These are phyloP conservation scores for Antedon bifida DNA, from an alignment of 35 echinoderm and acorn worm species.

Conservation along the genomic window DNA sequence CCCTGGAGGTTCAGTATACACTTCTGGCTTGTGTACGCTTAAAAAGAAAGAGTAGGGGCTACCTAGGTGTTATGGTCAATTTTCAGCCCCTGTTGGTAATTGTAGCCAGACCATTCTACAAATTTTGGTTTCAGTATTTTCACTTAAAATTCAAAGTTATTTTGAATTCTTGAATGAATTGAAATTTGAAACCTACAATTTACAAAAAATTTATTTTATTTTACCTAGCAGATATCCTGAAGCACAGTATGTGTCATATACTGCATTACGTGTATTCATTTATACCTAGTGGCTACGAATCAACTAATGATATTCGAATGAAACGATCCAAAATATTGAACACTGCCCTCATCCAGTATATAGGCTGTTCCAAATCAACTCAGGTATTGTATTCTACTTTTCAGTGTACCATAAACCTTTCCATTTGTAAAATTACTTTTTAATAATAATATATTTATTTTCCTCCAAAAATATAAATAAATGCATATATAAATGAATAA, in stretches of 20 bases:
- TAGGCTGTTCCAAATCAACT: slow-evolving; percentile 3
- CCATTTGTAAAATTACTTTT: not conserved
- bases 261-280: slow-evolving; percentile 27
- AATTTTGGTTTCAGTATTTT: too few relatives aligned
- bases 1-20: too few relatives aligned
- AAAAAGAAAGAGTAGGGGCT: too few relatives aligned
- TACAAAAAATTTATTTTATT: not conserved
- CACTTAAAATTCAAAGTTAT: too few relatives aligned
- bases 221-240: slow-evolving; percentile 14
- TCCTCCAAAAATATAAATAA: too few relatives aligned
- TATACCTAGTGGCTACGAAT: slow-evolving; percentile 14
- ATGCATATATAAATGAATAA: too few relatives aligned
- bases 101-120: too few relatives aligned
- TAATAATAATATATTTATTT: not conserved
- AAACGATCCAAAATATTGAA: slow-evolving; percentile 23
- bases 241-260: slow-evolving; percentile 24
- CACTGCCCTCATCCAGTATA: slow-evolving; percentile 24
- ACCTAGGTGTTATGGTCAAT: too few relatives aligned
- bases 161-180: too few relatives aligned
- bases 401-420: not conserved
- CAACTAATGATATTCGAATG: slow-evolving; percentile 9
- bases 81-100: too few relatives aligned
- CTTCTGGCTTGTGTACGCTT: too few relatives aligned
- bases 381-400: slow-evolving; percentile 43
- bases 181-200: not conserved